A percentile compares a stretch with the other conserved stretches of the same genome.
Evolutionary conservation across 2,888 invertebrate species (phyloP).

Genomic region (Oegoconia quadripuncta): DNA sequence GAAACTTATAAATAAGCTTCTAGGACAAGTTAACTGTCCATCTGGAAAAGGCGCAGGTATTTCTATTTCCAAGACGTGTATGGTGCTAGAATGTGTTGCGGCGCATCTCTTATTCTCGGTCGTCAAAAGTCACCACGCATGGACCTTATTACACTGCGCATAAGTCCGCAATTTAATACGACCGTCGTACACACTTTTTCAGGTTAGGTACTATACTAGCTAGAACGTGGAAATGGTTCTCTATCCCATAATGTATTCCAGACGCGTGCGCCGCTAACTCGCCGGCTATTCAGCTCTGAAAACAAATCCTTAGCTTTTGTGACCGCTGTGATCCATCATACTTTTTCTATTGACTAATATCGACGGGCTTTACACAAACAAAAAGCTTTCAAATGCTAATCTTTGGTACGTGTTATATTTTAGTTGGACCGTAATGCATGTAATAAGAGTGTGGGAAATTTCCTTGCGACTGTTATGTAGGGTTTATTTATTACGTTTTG

Average conservation of each 20-base stretch:
- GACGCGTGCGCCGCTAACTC: slow-evolving; percentile 62
- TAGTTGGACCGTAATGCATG: slow-evolving; percentile 42
- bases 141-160: no score
- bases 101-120: slow-evolving; percentile 30
- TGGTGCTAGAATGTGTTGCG: slow-evolving; percentile 26
- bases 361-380: slow-evolving; percentile 70
- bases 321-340: slow-evolving; percentile 67
- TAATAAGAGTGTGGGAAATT: slow-evolving; percentile 59
- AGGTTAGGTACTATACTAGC: no score
- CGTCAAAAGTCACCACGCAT: no score
- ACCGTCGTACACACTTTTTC: no score
- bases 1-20: no score
- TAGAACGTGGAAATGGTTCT: slow-evolving; percentile 37
- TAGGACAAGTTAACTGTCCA: slow-evolving; percentile 28
- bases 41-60: slow-evolving; percentile 34
- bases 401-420: slow-evolving; percentile 65
- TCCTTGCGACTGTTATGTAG: slow-evolving; percentile 22
- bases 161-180: no score
- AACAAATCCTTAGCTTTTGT: slow-evolving; percentile 71
- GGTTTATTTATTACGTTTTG: slow-evolving; percentile 32
- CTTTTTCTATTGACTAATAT: slow-evolving; percentile 69
- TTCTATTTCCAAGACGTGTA: slow-evolving; percentile 36
- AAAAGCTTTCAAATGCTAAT: slow-evolving; percentile 75
- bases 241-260: slow-evolving; percentile 60
- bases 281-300: slow-evolving; percentile 67